Conservation (phyloP, 2,797 vertebrate genomes). For the Halcyon leucocephala region DNA sequence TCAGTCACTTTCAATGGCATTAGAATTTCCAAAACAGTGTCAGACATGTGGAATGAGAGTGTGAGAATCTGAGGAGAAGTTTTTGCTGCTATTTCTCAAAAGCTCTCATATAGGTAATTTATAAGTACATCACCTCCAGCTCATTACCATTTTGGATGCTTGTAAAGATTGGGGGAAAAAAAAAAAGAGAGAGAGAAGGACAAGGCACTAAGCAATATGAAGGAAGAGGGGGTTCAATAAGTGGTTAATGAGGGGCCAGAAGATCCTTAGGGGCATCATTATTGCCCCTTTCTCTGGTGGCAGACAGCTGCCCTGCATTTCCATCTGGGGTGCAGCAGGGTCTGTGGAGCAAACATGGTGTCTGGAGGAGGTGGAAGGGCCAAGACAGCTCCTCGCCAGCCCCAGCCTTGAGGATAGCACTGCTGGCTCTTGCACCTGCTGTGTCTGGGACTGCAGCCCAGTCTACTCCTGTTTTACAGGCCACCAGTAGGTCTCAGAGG, state of each 20-base stretch:
- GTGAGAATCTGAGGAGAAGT: neutral
- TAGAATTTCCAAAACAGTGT: neutral
- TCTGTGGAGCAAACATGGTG: neutral
- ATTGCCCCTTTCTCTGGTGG: neutral
- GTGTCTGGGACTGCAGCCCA: neutral
- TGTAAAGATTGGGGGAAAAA: neutral
- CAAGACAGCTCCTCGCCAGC: neutral
- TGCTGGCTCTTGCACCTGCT: neutral
- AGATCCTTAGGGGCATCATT: neutral
- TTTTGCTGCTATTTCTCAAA: neutral
- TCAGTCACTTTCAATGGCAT: neutral
- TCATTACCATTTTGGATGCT: neutral
- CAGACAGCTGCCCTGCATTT: neutral
- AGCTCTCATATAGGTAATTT: neutral
- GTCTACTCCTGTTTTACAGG: neutral
- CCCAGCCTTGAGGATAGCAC: neutral
- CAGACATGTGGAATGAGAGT: neutral
- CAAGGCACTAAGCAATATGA: neutral
- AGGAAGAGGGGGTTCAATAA: neutral
- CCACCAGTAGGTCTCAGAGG: neutral
- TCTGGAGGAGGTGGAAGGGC: neutral
- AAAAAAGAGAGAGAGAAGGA: neutral
- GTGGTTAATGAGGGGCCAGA: neutral
- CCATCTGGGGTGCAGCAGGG: fast-evolving
- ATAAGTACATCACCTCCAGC: neutral